These are phyloP conservation scores for Threskiornis aethiopicus DNA, from an alignment of 2,797 vertebrate genomes.

Conservation along the genomic window DNA sequence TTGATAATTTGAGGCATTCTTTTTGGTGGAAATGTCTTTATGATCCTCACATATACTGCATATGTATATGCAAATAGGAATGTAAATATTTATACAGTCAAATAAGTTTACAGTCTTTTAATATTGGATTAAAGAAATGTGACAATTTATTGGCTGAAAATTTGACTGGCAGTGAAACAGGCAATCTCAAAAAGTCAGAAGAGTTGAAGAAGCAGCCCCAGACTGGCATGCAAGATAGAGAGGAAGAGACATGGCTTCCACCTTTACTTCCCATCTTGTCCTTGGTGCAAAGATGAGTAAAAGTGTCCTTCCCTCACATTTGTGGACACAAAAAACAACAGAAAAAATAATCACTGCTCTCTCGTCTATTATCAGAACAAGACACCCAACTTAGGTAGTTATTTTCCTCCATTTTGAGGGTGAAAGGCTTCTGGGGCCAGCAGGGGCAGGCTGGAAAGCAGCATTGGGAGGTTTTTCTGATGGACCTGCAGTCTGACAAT, in stretches of 20 bases:
- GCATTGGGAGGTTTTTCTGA: neutral
- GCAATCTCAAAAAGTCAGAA: neutral
- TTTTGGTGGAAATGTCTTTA: neutral
- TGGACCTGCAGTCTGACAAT: neutral
- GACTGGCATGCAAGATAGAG: neutral
- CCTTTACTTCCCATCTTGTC: neutral
- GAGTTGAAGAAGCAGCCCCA: neutral
- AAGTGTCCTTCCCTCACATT: neutral
- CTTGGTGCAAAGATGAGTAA: neutral
- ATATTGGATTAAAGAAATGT: neutral
- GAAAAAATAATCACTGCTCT: neutral
- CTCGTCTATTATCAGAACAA: neutral
- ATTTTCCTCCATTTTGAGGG: neutral
- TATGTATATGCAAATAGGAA: neutral
- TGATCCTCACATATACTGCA: neutral
- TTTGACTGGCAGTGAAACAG: neutral
- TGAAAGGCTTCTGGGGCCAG: neutral
- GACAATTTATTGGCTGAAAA: neutral
- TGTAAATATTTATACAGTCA: neutral
- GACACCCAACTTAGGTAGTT: fast-evolving
- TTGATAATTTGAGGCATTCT: neutral
- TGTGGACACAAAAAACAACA: neutral
- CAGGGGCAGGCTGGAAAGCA: neutral
- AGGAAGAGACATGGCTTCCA: neutral
- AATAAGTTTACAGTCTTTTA: neutral